Conservation (phyloP, 2,113 vertebrate species). For the Mandrillus leucophaeus region DNA sequence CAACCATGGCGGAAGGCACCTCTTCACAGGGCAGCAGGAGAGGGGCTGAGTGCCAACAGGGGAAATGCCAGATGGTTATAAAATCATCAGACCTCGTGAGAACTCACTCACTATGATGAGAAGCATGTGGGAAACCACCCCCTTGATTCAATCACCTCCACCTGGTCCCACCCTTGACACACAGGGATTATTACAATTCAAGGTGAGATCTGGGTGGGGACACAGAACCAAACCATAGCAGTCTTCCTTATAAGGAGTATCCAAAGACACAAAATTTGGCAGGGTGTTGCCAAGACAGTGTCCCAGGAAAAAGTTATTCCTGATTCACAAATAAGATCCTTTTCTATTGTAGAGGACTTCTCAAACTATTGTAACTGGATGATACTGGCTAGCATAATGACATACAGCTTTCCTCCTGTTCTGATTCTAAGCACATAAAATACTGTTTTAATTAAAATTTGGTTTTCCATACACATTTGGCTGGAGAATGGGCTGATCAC, state of each 20-base stretch:
- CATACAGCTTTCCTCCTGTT: background rate
- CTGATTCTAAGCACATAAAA: background rate
- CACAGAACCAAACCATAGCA: no score
- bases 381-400: background rate
- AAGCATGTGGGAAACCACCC: no score
- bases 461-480: background rate
- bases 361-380: background rate
- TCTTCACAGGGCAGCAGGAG: no score
- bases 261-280: background rate
- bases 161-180: no score
- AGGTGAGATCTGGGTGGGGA: no score
- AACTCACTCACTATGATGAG: no score
- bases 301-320: background rate
- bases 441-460: conserved; percentile 2
- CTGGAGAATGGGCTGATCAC: background rate
- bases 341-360: background rate
- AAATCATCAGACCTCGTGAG: no score
- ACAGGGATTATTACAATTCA: no score
- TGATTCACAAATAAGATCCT: background rate
- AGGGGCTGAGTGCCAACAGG: no score
- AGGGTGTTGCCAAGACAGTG: background rate
- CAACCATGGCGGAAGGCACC: no score
- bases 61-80: no score
- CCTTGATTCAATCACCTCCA: no score
- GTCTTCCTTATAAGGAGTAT: background rate